Percentiles rank a stretch among this genome's conserved stretches.
phyloP scores from a whole-genome alignment of 2,888 invertebrate species.

The Lithosia quadra region DNA sequence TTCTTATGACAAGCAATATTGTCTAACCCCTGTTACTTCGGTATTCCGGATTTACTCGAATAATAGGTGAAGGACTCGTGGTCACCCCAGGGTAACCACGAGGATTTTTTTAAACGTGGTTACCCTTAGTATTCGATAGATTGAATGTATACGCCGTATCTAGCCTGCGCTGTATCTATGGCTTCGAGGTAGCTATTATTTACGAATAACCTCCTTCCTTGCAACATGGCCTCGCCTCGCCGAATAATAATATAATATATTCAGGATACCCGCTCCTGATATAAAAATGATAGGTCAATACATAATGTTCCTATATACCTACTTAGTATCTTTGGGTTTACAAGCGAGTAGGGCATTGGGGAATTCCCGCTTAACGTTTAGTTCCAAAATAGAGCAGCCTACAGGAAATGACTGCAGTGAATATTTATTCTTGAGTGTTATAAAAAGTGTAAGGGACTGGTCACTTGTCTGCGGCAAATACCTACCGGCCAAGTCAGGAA shows the following conservation, averaged over 20 bases:
- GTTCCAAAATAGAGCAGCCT: not conserved
- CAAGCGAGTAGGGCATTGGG: not conserved
- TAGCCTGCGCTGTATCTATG: not conserved
- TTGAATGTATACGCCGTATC: not conserved
- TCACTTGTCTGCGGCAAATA: too few species aligned
- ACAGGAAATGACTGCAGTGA: not conserved
- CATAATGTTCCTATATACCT: not conserved
- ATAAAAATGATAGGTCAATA: not conserved
- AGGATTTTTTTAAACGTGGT: too few species aligned
- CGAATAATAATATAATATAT: constrained; percentile 10
- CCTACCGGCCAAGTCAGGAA: too few species aligned
- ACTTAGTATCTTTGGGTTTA: constrained; percentile 4
- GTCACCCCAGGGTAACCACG: too few species aligned
- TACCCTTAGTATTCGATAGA: too few species aligned
- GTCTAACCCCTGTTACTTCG: too few species aligned
- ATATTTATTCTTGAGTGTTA: too few species aligned
- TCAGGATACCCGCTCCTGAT: constrained; percentile 5
- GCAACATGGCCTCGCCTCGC: not conserved
- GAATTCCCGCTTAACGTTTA: not conserved
- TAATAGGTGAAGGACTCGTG: too few species aligned
- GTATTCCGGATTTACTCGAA: too few species aligned
- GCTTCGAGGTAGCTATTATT: not conserved
- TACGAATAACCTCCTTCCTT: not conserved
- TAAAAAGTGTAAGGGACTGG: too few species aligned
- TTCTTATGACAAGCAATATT: too few species aligned